These are phyloP conservation scores for Clarias macrocephalus DNA, from an alignment of 2,113 vertebrate species.

Conservation along the genomic window DNA sequence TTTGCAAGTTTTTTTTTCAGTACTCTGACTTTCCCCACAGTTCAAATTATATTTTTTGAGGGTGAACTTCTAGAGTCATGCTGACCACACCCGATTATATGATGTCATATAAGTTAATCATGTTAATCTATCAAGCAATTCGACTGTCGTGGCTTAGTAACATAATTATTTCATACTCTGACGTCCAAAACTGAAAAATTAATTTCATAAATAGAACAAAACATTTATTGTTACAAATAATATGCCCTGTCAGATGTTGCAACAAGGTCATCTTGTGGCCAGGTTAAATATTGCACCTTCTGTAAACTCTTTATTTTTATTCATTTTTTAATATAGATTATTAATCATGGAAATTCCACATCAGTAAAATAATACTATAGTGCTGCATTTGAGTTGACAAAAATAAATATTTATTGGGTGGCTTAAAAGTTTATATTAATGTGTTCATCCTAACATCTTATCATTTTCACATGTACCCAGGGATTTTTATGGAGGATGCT, in stretches of 20 bases:
- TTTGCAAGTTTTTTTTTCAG: too few species aligned
- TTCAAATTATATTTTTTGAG: too few species aligned
- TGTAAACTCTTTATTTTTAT: not conserved
- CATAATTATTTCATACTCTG: not conserved
- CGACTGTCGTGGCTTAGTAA: too few species aligned
- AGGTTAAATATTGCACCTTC: not conserved
- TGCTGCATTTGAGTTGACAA: not conserved
- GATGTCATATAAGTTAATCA: too few species aligned
- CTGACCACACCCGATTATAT: too few species aligned
- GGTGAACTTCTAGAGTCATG: too few species aligned
- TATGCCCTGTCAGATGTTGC: not conserved
- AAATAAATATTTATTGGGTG: not conserved
- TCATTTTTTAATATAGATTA: not conserved
- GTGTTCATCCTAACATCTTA: not conserved
- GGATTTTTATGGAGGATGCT: not conserved
- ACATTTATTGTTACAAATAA: not conserved
- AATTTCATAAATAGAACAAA: too few species aligned
- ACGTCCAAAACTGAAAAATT: not conserved
- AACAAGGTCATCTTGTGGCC: slow-evolving; percentile 8
- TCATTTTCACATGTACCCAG: not conserved
- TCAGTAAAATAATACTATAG: not conserved
- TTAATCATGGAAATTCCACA: not conserved
- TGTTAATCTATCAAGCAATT: too few species aligned
- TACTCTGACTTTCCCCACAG: too few species aligned
- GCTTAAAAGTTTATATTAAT: not conserved